phyloP scores from a whole-genome alignment of 2,797 vertebrate species.

The Gallinago stenura region DNA sequence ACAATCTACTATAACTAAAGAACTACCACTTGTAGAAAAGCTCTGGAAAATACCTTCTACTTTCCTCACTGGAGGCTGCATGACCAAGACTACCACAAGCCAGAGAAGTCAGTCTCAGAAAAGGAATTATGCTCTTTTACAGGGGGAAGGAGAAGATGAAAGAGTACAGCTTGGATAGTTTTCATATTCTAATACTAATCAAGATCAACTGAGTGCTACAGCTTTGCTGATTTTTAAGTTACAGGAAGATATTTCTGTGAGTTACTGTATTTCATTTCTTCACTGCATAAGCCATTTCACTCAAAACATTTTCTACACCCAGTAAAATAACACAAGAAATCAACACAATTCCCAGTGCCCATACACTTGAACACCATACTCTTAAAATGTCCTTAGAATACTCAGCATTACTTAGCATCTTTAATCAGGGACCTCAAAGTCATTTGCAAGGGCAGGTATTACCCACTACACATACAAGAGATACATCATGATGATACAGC shows the following conservation, averaged over 20 bases:
- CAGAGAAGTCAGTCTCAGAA: background rate
- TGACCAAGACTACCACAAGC: background rate
- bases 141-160: accelerated
- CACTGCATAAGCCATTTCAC: background rate
- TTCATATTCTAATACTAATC: background rate
- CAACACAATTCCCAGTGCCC: background rate
- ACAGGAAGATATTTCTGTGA: background rate
- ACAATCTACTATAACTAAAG: background rate
- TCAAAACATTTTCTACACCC: background rate
- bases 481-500: background rate
- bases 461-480: background rate
- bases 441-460: background rate
- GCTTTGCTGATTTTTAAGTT: background rate
- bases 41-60: background rate
- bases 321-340: background rate
- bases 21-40: background rate
- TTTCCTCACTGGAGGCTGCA: background rate
- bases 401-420: background rate
- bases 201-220: background rate
- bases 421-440: background rate
- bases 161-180: background rate
- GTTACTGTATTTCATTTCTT: background rate
- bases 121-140: background rate
- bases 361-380: background rate
- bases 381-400: background rate